Evolutionary conservation across 2,888 invertebrate species (phyloP).

Genomic region (Machimus rusticus): DNA sequence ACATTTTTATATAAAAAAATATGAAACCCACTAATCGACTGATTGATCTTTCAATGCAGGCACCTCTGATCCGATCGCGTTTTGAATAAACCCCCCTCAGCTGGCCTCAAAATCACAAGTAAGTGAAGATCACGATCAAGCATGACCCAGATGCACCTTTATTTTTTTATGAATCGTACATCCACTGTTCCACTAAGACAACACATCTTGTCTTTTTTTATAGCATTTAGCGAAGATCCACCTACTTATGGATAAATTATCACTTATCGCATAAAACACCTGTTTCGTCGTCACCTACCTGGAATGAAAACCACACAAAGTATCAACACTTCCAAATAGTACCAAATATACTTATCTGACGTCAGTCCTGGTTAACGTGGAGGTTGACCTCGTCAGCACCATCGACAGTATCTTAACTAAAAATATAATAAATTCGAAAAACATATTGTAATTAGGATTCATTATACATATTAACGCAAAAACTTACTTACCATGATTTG

Average conservation of each 20-base stretch:
- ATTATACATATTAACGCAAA: too few relatives aligned
- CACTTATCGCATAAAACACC: background rate
- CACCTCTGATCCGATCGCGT: background rate
- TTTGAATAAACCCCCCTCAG: background rate
- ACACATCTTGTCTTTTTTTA: background rate
- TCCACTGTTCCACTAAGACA: background rate
- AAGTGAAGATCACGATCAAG: background rate
- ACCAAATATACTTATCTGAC: too few relatives aligned
- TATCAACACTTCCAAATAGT: too few relatives aligned
- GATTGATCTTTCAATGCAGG: slow-evolving; percentile 13
- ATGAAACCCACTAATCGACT: background rate
- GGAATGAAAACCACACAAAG: too few relatives aligned
- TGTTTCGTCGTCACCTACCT: too few relatives aligned
- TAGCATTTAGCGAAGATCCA: background rate
- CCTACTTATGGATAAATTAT: background rate
- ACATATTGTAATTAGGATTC: too few relatives aligned
- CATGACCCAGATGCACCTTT: background rate
- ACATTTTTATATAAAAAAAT: background rate
- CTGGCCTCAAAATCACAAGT: background rate
- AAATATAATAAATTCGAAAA: too few relatives aligned
- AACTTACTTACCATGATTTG: too few relatives aligned
- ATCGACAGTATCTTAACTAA: too few relatives aligned
- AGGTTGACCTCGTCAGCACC: too few relatives aligned
- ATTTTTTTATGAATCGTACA: background rate
- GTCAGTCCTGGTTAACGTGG: too few relatives aligned